Conservation (phyloP, 2,797 vertebrate species). For the Setipinna tenuifilis region DNA sequence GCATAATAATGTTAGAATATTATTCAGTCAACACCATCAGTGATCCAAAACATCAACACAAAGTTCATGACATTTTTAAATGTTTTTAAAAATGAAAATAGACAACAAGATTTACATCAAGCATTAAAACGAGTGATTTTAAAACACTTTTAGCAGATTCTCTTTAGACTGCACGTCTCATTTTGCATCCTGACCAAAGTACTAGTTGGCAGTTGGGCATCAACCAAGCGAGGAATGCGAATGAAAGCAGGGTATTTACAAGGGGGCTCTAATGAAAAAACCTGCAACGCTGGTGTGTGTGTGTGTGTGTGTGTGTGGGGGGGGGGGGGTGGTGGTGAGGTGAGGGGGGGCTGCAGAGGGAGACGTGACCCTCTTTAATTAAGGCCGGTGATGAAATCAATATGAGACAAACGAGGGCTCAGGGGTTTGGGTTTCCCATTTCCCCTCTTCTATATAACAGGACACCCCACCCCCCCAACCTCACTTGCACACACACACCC, state of each 20-base stretch:
- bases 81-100: neutral
- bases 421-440: conserved; percentile 19
- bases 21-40: neutral
- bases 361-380: conserved; percentile 25
- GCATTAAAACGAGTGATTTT: neutral
- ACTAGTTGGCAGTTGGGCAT: neutral
- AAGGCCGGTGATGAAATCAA: conserved; percentile 11
- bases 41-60: neutral
- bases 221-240: conserved; percentile 37
- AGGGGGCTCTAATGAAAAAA: neutral
- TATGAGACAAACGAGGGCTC: conserved; percentile 16
- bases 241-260: conserved; percentile 18
- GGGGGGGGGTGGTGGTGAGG: neutral
- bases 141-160: neutral
- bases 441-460: neutral
- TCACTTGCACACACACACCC: neutral
- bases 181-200: neutral
- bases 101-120: neutral
- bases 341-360: neutral
- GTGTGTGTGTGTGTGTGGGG: neutral
- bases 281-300: neutral
- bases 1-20: neutral
- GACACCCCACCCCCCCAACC: neutral
- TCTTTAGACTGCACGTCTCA: neutral
- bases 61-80: neutral